Conservation (phyloP, 1,140 invertebrate species). For the Eufriesea mexicana region DNA sequence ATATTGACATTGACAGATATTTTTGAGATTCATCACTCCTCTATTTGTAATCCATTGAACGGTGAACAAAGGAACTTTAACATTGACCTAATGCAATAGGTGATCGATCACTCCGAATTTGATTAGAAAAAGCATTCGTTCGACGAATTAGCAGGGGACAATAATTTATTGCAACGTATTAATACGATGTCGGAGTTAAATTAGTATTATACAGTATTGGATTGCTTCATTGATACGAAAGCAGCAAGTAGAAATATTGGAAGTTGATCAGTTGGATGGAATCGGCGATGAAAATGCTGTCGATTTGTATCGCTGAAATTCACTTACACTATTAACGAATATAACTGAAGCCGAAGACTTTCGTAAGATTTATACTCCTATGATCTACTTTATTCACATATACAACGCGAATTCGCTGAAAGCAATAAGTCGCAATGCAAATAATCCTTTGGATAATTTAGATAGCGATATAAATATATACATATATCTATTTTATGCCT, state of each 20-base stretch:
- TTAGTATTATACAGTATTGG: conserved; percentile 62
- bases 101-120: neutral
- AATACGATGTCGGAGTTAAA: conserved; percentile 17
- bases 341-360: neutral
- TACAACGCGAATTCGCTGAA: neutral
- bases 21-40: no score
- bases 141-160: conserved; percentile 24
- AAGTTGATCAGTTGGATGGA: neutral
- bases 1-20: no score
- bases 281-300: neutral
- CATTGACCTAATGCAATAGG: neutral
- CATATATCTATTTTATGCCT: conserved; percentile 10
- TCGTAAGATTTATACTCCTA: neutral
- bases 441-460: conserved; percentile 7
- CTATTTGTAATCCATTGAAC: no score
- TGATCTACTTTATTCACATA: neutral
- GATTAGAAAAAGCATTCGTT: neutral
- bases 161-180: conserved; percentile 41
- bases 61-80: neutral
- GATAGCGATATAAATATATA: neutral
- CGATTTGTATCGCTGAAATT: neutral
- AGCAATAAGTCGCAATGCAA: conserved; percentile 26
- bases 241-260: neutral
- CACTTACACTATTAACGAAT: neutral
- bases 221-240: conserved; percentile 18